Evolutionary conservation across 2,888 invertebrate genomes (phyloP), one percentile per base, ranked within the genome.

Genomic region (Pterostichus niger): DNA sequence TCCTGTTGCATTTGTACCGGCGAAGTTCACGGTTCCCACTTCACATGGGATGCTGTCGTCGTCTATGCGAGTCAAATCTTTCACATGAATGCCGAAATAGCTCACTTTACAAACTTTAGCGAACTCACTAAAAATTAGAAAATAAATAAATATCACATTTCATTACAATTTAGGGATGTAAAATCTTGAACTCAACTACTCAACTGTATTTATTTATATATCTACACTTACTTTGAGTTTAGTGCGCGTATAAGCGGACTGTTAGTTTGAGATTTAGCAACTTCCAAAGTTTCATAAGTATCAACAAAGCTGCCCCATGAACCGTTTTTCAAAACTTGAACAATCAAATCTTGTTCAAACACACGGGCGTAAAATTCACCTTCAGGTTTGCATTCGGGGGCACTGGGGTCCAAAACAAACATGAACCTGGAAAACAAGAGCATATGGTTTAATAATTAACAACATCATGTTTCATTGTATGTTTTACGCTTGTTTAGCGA

Each of bases 301-400:
- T 71, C 44, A 6, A 81, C 31, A 73, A 54, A 81, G 40, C 44
- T 73, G 10, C 81, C 81, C 81, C 81, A 81, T 17, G 3, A 11
- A n/a, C 89, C 93, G 86, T 94, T 91, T 86, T 93, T 93, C 84
- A 92, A 93, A 35, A 99, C 93, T 87, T 97, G 97, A 73, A 97
- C 90, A 2, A 94, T 93, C 84, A 99, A 89, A 88, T 97, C 96
- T 86, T 94, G 93, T 35, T 93, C 91, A 6, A 95, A 88, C 84
- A 95, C 94, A 4, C 92, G 90, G 61, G 92, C 91, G 88, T 95
- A 95, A 59, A 95, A 90, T 4, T 93, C 91, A 87, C 93, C 88
- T 7, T 93, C 91, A 2, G 93, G 89, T 84, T 93, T 92, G 85
- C 96, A 95, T 1, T 91, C 88, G 0, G 94, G 94, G 0, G 94